These are phyloP conservation scores for Myzus persicae DNA, from an alignment of 1,140 invertebrate species.

Conservation along the genomic window DNA sequence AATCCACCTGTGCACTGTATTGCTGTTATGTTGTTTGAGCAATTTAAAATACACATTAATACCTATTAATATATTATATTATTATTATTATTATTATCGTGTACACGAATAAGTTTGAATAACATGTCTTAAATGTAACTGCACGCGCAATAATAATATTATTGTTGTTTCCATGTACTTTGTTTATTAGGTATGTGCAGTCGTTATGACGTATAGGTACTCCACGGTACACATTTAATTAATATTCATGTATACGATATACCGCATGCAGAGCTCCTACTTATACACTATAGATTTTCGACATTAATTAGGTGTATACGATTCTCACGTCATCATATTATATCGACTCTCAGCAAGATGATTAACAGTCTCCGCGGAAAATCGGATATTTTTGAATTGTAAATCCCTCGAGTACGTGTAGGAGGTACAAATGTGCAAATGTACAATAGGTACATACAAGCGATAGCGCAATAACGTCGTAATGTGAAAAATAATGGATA, in stretches of 20 bases:
- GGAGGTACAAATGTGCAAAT: no score
- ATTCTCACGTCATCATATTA: background rate
- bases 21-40: background rate
- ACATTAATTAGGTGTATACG: background rate
- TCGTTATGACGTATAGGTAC: background rate
- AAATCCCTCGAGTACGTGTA: background rate
- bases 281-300: background rate
- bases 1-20: background rate
- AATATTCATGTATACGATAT: background rate
- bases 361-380: background rate
- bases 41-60: background rate
- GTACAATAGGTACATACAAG: no score
- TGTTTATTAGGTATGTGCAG: no score
- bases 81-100: background rate
- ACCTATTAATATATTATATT: background rate
- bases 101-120: background rate
- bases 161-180: background rate
- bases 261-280: background rate
- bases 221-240: background rate
- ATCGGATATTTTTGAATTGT: background rate
- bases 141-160: background rate
- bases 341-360: background rate
- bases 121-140: background rate
- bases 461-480: background rate
- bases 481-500: background rate